Conservation (phyloP, 2,797 vertebrate genomes). For the Galago senegalensis region DNA sequence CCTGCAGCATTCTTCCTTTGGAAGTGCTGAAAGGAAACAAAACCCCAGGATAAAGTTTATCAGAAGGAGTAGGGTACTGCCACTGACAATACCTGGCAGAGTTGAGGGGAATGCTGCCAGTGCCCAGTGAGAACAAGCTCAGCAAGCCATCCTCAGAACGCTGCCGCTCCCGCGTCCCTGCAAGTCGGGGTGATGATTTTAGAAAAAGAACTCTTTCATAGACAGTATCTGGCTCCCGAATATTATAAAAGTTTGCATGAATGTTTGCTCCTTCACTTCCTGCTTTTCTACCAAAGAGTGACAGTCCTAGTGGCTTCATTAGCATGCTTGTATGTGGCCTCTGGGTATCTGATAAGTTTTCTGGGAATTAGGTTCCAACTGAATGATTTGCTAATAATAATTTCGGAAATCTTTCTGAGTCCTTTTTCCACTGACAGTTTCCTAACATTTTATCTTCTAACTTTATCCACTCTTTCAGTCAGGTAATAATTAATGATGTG, state of each 20-base stretch:
- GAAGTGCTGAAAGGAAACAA: not conserved
- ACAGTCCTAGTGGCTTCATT: not conserved
- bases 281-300: not conserved
- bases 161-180: not conserved
- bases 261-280: not conserved
- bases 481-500: not conserved
- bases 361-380: slow-evolving; percentile 29
- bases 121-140: not conserved
- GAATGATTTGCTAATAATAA: slow-evolving; percentile 22
- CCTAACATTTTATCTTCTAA: not conserved
- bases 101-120: not conserved
- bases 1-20: not conserved
- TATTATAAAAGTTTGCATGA: not conserved
- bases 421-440: slow-evolving; percentile 25
- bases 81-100: not conserved
- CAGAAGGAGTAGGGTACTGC: not conserved
- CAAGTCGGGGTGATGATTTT: not conserved
- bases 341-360: not conserved
- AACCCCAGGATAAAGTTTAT: not conserved
- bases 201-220: not conserved
- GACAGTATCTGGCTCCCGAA: not conserved
- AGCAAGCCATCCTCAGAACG: not conserved
- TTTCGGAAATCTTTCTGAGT: slow-evolving; percentile 32
- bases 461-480: not conserved
- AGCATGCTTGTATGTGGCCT: not conserved